Evolutionary conservation across 2,888 invertebrate species (phyloP).

Genomic region (Pyrrhosoma nymphula): DNA sequence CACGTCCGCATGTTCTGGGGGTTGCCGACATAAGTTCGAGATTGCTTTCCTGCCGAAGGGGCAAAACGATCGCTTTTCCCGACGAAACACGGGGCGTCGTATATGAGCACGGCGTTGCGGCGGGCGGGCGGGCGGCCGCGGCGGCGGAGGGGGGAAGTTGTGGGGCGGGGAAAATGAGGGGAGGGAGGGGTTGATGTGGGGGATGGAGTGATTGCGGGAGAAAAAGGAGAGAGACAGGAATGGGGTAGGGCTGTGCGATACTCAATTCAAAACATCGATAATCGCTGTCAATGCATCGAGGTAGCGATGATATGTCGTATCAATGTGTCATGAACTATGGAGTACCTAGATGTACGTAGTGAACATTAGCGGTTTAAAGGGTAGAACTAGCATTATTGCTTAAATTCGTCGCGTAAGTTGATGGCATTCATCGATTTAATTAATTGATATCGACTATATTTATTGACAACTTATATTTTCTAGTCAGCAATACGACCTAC

Average conservation of each 20-base stretch:
- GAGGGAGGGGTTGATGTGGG: not conserved
- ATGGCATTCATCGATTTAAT: no score
- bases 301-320: not conserved
- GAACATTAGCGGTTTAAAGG: no score
- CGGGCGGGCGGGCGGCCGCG: not conserved
- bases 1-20: constrained; percentile 27
- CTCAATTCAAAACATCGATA: not conserved
- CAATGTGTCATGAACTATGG: no score
- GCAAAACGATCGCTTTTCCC: not conserved
- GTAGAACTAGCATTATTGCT: no score
- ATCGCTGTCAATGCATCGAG: not conserved
- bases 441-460: no score
- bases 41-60: constrained; percentile 35
- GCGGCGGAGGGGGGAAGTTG: not conserved
- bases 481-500: no score
- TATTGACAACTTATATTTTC: no score
- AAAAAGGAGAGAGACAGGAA: not conserved
- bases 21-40: constrained; percentile 22
- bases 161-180: not conserved
- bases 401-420: no score
- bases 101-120: not conserved
- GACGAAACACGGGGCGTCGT: not conserved
- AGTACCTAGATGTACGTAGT: no score
- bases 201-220: no score
- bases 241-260: not conserved